Base-by-base conservation (phyloP, 35 echinoderm and acorn worm genomes). In the Strongylocentrotus purpuratus region DNA sequence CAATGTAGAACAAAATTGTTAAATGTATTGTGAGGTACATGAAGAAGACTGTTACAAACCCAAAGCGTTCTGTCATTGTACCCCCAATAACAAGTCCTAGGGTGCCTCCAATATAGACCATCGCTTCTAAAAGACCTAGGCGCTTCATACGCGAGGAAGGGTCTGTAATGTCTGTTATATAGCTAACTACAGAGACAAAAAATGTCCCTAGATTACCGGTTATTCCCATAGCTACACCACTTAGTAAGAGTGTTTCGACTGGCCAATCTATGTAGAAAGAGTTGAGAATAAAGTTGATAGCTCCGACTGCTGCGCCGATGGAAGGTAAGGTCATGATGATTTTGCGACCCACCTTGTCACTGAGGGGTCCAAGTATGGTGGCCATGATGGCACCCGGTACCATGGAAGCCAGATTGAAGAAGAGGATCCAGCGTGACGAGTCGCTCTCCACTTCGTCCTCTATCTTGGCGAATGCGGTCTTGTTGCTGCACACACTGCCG, bases 31-130 rank as follows among this genome's bases (percentile, higher is more conserved):
- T 35, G 20, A 97, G 85, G 89, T 94, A 95, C 92, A 92, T 41
- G 14, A 94, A 46, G 52, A 95, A 97, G 9, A 96, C 94, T 17
- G 95, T 33, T n/a, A 91, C 86, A 61, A 97, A 95, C 33, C 95
- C 95, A 33, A 95, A 47, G 4, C 94, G 31, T 33, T 95, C 20
- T 41, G 46, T 86, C 15, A 97, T 60, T 31, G 70, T 13, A 45
- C 97, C 97, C 4, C 93, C 97, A 0, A 61, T 32, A 5, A 97
- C 60, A 33, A 97, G 94, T 46, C 97, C 97, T 31, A 96, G 25
- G 9, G 97, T 97, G 12, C 97, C 97, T 28, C 97, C 97, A 32
- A 97, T 94, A 46, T 96, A 97, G 47, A 97, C 90, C 97, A 97
- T 97, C 1, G 97, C 94, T 61, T 97, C 95, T 33, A 97, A 50